Base-by-base conservation (phyloP, 2,888 invertebrate genomes). In the Drosophila affinis region DNA sequence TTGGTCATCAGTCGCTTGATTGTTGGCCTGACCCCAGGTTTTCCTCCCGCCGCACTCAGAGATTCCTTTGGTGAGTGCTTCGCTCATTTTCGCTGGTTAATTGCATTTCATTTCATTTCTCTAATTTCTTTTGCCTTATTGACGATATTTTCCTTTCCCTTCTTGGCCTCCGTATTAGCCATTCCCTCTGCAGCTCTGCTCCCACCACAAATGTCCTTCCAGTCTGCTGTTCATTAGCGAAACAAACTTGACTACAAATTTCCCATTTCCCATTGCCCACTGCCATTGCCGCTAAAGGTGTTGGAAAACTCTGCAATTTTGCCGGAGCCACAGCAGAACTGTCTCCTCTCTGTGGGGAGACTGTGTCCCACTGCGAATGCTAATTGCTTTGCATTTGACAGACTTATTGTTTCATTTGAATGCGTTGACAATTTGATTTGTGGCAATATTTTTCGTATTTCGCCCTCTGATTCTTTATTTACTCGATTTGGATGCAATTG, bases 81-180 rank as follows among this genome's bases (percentile, higher is more conserved):
- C 48, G 77, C 59, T 62, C 79, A 70, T 81, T 88, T 88, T 88
- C 69, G 75, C 79, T 75, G 77, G 85, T 79, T 84, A 84, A 84
- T 84, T 84, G 85, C 88, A 84, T 81, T 88, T 81, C 87, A 72
- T 84, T 88, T 77, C 55, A 75, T 75, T 81, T 78, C 63, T 55
- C 61, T 59, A 74, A 72, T 73, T 72, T 53, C 67, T 51, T 65
- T 74, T 52, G 58, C 73, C 67, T 72, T 74, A 77, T 75, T 81
- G 74, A 54, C 74, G 63, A 64, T 72, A 69, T 69, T 77, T 9
- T 55, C 34, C n/a, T n/a, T 24, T 46, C 14, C 52, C 51, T 18
- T 27, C 27, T 27, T 27, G 7, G 27, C 27, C 27, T 27, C 27
- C 27, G 27, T 27, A 7, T 7, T 27, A 29, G 29, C 9, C 29